Conservation (phyloP, 2,797 vertebrate genomes). For the Rhinella marina region DNA sequence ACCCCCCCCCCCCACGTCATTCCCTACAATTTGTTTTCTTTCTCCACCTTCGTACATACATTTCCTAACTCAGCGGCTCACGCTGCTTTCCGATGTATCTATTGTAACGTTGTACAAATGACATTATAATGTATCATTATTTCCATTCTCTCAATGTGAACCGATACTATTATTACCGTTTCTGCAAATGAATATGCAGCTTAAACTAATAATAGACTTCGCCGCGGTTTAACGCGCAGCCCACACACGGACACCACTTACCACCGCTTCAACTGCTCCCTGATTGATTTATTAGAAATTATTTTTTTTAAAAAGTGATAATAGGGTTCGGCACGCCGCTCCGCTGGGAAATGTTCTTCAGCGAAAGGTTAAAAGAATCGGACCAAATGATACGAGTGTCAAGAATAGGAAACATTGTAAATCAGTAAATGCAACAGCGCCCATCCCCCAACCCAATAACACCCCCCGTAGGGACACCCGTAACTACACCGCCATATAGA, state of each 20-base stretch:
- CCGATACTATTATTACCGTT: constrained; percentile 57
- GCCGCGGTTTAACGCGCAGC: constrained; percentile 46
- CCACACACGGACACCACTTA: constrained; percentile 56
- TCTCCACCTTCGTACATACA: not conserved
- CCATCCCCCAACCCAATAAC: not conserved
- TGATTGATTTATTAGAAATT: constrained; percentile 62
- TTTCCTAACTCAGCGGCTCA: constrained; percentile 31
- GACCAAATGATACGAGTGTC: not conserved
- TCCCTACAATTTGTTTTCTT: not conserved
- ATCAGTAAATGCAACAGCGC: not conserved
- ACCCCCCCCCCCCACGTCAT: not conserved
- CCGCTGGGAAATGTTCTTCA: constrained; percentile 22
- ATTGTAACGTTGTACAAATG: constrained; percentile 58
- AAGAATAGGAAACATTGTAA: not conserved
- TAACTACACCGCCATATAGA: not conserved
- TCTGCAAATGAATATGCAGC: constrained; percentile 51
- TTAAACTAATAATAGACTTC: constrained; percentile 58
- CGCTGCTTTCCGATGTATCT: constrained; percentile 45
- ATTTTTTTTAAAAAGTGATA: constrained; percentile 47
- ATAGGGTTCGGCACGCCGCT: constrained; percentile 16
- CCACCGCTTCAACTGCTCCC: constrained; percentile 49
- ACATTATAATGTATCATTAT: constrained; percentile 59
- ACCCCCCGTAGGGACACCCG: no score
- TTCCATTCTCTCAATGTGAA: constrained; percentile 47
- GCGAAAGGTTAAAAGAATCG: not conserved